Conservation (phyloP, 2,113 vertebrate genomes). For the Alethe diademata region DNA sequence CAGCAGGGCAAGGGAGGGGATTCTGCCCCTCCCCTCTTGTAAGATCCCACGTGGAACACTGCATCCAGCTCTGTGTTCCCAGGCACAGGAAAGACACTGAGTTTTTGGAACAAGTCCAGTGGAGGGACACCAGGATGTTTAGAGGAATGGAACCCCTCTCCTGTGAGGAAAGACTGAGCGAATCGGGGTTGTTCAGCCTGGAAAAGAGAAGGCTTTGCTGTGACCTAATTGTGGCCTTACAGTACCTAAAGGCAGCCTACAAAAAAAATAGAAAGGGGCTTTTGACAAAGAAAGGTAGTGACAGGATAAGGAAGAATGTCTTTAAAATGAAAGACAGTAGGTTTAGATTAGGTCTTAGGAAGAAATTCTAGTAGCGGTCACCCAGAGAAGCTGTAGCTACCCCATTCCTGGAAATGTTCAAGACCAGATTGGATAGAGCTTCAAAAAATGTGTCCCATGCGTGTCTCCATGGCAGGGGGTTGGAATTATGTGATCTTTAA, state of each 20-base stretch:
- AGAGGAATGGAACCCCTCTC: background rate
- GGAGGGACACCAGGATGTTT: background rate
- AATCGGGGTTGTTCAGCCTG: background rate
- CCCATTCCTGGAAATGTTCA: background rate
- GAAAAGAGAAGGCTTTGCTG: background rate
- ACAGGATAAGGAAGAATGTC: background rate
- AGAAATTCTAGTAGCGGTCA: background rate
- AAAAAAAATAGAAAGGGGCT: background rate
- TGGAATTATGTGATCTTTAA: background rate
- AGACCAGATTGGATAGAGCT: background rate
- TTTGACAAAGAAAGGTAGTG: background rate
- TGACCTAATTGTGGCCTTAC: background rate
- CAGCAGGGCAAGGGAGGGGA: fast-evolving
- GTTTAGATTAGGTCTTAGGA: background rate
- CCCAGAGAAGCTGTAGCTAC: background rate
- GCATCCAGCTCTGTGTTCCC: background rate
- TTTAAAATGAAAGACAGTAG: background rate
- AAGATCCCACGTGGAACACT: background rate
- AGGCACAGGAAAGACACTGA: background rate
- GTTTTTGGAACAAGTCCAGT: background rate
- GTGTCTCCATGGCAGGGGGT: background rate
- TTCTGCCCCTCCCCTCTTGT: background rate
- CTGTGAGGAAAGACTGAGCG: background rate
- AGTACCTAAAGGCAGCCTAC: background rate
- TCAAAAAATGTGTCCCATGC: background rate